phyloP scores from a whole-genome alignment of 2,888 invertebrate species.

The Emmelina monodactyla region DNA sequence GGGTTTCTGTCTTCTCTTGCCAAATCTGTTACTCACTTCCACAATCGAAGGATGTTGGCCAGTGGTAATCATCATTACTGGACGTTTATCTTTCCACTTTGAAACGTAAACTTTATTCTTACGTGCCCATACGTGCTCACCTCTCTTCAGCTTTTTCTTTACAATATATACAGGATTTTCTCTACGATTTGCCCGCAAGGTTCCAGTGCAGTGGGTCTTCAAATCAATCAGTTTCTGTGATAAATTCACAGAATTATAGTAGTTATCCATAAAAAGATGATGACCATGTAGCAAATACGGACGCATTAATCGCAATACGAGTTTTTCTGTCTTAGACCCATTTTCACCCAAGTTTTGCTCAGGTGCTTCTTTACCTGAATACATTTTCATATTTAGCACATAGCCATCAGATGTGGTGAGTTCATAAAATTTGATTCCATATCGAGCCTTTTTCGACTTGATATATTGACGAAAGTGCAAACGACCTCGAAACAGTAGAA shows the following conservation, averaged over 20 bases:
- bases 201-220: slow-evolving; percentile 16
- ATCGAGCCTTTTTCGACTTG: slow-evolving; percentile 20
- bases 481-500: slow-evolving; percentile 18
- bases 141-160: slow-evolving; percentile 15
- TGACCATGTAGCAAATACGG: slow-evolving; percentile 19
- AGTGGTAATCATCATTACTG: slow-evolving; percentile 14
- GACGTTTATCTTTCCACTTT: slow-evolving; percentile 15
- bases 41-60: slow-evolving; percentile 9
- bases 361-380: slow-evolving; percentile 15
- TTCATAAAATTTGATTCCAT: slow-evolving; percentile 22
- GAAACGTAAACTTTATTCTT: slow-evolving; percentile 16
- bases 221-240: slow-evolving; percentile 15
- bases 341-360: no score
- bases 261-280: slow-evolving; percentile 18
- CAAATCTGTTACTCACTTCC: slow-evolving; percentile 11
- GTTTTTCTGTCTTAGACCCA: slow-evolving; percentile 14
- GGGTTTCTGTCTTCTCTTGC: slow-evolving; percentile 4
- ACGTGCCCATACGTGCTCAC: slow-evolving; percentile 14
- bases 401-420: slow-evolving; percentile 21
- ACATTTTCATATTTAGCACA: slow-evolving; percentile 21
- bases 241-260: slow-evolving; percentile 15
- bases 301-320: slow-evolving; percentile 15
- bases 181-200: slow-evolving; percentile 16
- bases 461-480: slow-evolving; percentile 20
- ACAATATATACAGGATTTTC: slow-evolving; percentile 14